Conservation (phyloP, 2,888 invertebrate genomes). For the Microlaimidae sp. region DNA sequence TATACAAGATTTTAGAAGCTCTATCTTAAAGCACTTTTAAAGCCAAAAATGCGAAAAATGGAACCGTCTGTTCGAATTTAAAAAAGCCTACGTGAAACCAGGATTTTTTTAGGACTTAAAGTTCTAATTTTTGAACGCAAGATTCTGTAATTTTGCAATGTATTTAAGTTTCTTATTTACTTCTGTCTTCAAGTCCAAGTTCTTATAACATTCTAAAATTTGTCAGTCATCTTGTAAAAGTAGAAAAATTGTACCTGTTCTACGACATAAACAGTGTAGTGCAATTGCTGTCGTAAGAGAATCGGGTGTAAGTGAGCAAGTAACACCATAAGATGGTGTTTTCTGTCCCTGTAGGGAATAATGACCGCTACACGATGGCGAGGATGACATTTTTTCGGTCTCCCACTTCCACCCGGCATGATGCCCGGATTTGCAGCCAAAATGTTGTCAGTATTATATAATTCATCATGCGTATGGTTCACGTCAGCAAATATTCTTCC, state of each 20-base stretch:
- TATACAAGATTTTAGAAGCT: too few relatives aligned
- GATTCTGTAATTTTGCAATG: not conserved
- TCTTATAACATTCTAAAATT: not conserved
- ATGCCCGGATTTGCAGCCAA: conserved; percentile 8
- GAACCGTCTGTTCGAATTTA: too few relatives aligned
- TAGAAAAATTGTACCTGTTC: too few relatives aligned
- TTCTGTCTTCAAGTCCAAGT: conserved; percentile 19
- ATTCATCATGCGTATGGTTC: not conserved
- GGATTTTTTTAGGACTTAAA: too few relatives aligned
- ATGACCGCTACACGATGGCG: conserved; percentile 25
- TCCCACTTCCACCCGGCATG: conserved; percentile 13
- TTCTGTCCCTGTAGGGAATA: conserved; percentile 21
- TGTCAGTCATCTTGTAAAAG: conserved; percentile 12
- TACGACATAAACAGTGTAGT: conserved; percentile 16
- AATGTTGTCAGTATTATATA: conserved; percentile 8
- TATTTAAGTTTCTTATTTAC: conserved; percentile 3
- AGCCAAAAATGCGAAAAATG: too few relatives aligned
- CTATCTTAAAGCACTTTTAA: too few relatives aligned
- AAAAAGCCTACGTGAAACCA: too few relatives aligned
- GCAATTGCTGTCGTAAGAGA: conserved; percentile 15
- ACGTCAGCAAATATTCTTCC: conserved; percentile 9
- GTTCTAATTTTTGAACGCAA: too few relatives aligned
- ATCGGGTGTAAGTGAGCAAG: conserved; percentile 17
- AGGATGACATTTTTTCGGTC: conserved; percentile 19
- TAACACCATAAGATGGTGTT: conserved; percentile 15